Conservation (phyloP, 2,113 vertebrate genomes). For the Pandion haliaetus region DNA sequence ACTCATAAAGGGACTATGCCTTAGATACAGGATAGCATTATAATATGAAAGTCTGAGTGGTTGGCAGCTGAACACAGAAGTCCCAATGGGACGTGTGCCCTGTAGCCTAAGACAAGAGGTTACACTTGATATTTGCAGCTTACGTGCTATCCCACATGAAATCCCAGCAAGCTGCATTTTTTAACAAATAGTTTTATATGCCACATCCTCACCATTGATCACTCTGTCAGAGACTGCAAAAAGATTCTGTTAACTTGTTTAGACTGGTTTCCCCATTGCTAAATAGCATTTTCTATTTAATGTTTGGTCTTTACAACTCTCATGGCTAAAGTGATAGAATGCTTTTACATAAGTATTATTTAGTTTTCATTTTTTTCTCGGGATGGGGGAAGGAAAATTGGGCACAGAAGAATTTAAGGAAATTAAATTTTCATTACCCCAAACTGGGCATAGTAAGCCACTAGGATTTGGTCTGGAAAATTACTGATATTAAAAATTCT, state of each 20-base stretch:
- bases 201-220: slow-evolving; percentile 1
- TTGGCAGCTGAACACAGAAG: not conserved
- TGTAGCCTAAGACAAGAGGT: not conserved
- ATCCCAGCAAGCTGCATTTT: not conserved
- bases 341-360: not conserved
- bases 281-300: not conserved
- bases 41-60: not conserved
- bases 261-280: not conserved
- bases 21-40: not conserved
- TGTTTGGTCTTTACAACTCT: not conserved
- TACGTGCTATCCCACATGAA: not conserved
- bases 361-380: not conserved
- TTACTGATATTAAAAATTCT: slow-evolving; percentile 13
- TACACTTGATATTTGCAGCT: not conserved
- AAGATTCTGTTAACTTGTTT: not conserved
- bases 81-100: not conserved
- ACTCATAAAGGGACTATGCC: not conserved
- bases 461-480: not conserved
- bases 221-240: not conserved
- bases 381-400: not conserved
- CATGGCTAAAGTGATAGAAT: not conserved
- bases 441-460: not conserved
- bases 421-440: slow-evolving; percentile 1
- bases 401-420: not conserved
- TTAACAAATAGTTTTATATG: slow-evolving; percentile 2